phyloP scores from a whole-genome alignment of 2,797 vertebrate genomes.

The Premnoplex brunnescens region DNA sequence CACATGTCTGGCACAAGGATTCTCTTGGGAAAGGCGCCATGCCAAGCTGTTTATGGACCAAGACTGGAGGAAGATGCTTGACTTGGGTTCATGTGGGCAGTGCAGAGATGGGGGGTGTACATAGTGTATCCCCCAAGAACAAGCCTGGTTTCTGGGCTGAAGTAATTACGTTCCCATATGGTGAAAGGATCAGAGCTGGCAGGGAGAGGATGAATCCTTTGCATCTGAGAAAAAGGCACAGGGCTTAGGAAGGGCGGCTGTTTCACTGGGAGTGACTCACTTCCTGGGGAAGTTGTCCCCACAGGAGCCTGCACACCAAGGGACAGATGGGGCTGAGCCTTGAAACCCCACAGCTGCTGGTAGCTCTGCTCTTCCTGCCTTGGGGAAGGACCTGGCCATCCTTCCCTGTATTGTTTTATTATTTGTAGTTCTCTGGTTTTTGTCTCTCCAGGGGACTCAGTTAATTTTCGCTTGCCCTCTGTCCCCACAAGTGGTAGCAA shows the following conservation, averaged over 20 bases:
- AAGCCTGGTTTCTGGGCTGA: not conserved
- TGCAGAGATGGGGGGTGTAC: not conserved
- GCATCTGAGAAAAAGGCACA: not conserved
- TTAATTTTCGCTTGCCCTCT: not conserved
- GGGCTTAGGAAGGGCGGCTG: not conserved
- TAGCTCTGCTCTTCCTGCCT: not conserved
- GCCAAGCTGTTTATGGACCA: not conserved
- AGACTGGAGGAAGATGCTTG: not conserved
- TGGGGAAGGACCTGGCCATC: not conserved
- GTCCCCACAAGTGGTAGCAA: not conserved
- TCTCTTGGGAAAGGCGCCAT: accelerated
- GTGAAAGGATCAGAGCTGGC: not conserved
- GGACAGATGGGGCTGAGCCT: not conserved
- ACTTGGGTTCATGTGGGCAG: accelerated
- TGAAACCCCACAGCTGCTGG: slow-evolving; percentile 19
- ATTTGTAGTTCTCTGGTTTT: not conserved
- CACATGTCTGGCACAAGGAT: not conserved
- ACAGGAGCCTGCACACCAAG: not conserved
- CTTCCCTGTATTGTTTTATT: slow-evolving; percentile 10
- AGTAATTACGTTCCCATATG: not conserved
- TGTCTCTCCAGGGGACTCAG: not conserved
- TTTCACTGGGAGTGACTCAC: slow-evolving; percentile 42
- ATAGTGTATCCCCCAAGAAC: accelerated
- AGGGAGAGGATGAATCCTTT: not conserved
- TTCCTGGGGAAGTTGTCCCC: slow-evolving; percentile 21